Base-by-base conservation (phyloP, 37 sponge, comb jelly and placozoan genomes). In the Aplysina aerophoba region DNA sequence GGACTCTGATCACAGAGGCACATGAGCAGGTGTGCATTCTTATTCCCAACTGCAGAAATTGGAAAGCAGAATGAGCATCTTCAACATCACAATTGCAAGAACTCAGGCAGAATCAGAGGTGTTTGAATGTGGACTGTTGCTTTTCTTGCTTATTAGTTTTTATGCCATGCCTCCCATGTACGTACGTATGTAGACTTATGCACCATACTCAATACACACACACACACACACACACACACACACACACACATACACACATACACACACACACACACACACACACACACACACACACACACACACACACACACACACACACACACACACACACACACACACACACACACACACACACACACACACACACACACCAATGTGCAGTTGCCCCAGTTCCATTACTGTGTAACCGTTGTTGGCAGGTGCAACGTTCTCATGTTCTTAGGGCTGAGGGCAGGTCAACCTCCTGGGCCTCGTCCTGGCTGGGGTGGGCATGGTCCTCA, bases 81-180 rank as follows among this genome's bases (percentile, higher is more conserved):
- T 91, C 61, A 94, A 91, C 69, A 91, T 94, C 30, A 85, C 79
- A 16, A 40, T 88, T 19, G 90, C 91, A 27, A 55, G 94, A 59
- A 79, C 85, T 31, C 55, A 63, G 38, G 94, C 94, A 37, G 89
- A 91, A 39, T 81, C 40, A 30, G 53, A 91, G 85, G 94, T 94
- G 61, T 40, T 44, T 17, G 37, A n/a, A 31, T 64, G 19, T 24
- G 28, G 21, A 61, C 25, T 79, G 3, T 22, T 64, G 56, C 20
- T 2, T 17, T 31, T 34, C 38, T 66, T 8, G 30, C 12, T 33
- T 86, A 60, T 38, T 79, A 33, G n/a, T n/a, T n/a, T n/a, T n/a
- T n/a, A n/a, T n/a, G n/a, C n/a, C n/a, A n/a, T n/a, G n/a, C n/a
- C n/a, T n/a, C n/a, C n/a, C n/a, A n/a, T n/a, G n/a, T 44, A 44